Evolutionary conservation across 1,140 invertebrate genomes (phyloP), one percentile per base, ranked within the genome.

Genomic region (Drosophila lacteicornis): DNA sequence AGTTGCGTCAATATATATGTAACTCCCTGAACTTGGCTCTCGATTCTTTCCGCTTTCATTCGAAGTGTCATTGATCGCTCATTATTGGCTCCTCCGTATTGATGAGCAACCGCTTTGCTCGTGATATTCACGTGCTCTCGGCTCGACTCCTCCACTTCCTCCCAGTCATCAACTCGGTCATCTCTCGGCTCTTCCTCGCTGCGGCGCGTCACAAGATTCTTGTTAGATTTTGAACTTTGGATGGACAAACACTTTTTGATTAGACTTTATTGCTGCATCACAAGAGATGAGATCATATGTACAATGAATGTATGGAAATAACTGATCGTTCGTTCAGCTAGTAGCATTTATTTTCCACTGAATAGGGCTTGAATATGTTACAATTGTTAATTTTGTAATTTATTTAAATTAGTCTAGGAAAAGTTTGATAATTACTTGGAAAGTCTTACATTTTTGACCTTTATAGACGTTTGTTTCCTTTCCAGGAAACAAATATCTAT

Each of bases 51-150:
- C 50, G 50, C 17, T 55, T 59, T 43, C 36, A 40, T n/a, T 30
- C 12, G 3, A 33, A 46, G 33, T 74, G 66, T 70, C 53, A 74
- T 74, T 74, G 67, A 71, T 61, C 55, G 67, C 33, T 27, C 27
- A 30, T 73, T 40, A 30, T 73, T 40, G 22, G 66, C 36, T 38
- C 4, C 36, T 38, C 36, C 50, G 13, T 43, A 15, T n/a, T 59
- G 38, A 74, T 73, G 55, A 53, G 17, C 51, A 38, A 38, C 33
- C 33, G 51, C 33, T 38, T 30, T 33, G 22, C 70, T 74, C 70
- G 70, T 73, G 70, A 73, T 74, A 51, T 74, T 71, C 70, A 74
- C 70, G 70, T 74, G 70, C 30, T 73, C 30, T 13, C 3, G 33
- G 33, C 33, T 12, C 6, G 36, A 12, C 36, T 38, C 19, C 51